Base-by-base conservation (phyloP, 2,888 invertebrate genomes). In the Philereme vetulata region DNA sequence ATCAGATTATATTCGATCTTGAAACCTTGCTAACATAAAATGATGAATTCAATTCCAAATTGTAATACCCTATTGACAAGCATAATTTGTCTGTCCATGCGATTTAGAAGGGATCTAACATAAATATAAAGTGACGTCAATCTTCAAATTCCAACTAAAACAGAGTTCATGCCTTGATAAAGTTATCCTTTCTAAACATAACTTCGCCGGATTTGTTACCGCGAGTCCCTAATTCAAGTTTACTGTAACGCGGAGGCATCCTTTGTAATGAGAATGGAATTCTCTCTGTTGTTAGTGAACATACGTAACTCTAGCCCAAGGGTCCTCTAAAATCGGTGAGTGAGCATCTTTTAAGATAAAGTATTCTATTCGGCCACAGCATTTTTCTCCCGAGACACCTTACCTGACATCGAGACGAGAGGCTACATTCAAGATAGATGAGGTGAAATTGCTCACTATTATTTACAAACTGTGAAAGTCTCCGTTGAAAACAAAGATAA, bases 101-200 rank as follows among this genome's bases (percentile, higher is more conserved):
- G 32, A 42, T 36, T 59, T 50, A 55, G 32, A 62, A 55, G 58
- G 56, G 63, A 58, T 63, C 56, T 45, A 60, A 64, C 57, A 57
- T 56, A 63, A 66, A 66, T 60, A 64, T 58, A 63, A 47, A 50
- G 65, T 62, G 54, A 62, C 51, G 60, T 49, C 57, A 54, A 62
- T 48, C 56, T 36, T 10, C 36, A 53, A 59, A 59, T 61, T 62
- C 58, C 51, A 68, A 66, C 60, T 62, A 47, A 50, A 54, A 51
- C 51, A 55, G 51, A 65, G 54, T 61, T 38, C 51, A 57, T 58
- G 60, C 60, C 62, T 63, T 66, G 60, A 66, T 62, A 62, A 67
- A 70, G 64, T 66, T 66, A 70, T 64, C 70, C 67, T 65, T 59
- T 64, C 56, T 60, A 67, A 69, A 67, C 62, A 69, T 67, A 65